Percentiles rank a stretch among this genome's conserved stretches.
Conservation (phyloP, 2,113 vertebrate species). For the Myanophis thanlyinensis region DNA sequence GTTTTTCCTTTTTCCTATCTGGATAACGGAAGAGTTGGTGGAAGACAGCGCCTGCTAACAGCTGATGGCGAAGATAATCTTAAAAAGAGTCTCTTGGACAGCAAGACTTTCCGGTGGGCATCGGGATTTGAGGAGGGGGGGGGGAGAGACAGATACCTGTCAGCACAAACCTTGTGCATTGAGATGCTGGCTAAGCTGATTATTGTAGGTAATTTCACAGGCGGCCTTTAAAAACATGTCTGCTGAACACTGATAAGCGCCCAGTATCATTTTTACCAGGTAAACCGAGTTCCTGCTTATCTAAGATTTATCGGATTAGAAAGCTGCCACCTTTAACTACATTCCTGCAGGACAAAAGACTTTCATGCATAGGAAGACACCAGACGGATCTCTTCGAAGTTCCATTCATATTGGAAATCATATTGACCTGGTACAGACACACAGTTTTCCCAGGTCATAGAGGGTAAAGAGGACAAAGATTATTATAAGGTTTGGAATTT, state of each 20-base stretch:
- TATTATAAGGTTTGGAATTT: no score
- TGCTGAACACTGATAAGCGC: conserved; percentile 46
- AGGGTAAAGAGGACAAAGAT: no score
- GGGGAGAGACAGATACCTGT: neutral
- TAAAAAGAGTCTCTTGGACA: neutral
- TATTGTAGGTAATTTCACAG: conserved; percentile 35
- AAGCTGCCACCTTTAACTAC: conserved; percentile 48
- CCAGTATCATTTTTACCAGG: conserved; percentile 1
- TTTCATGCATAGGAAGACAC: neutral
- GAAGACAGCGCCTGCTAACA: neutral
- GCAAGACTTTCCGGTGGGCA: neutral
- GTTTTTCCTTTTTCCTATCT: neutral
- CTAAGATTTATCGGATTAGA: conserved; percentile 47
- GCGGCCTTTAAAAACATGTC: conserved; percentile 30
- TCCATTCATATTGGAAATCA: neutral
- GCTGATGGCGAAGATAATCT: neutral
- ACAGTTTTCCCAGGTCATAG: neutral
- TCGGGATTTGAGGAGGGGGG: neutral
- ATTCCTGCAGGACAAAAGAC: neutral
- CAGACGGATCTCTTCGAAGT: neutral
- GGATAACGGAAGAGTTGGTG: neutral
- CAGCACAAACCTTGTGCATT: neutral
- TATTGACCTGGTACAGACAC: neutral
- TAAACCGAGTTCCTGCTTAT: conserved; percentile 45
- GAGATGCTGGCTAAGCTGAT: conserved; percentile 32